Evolutionary conservation across 2,888 invertebrate species (phyloP).

Genomic region (Odontothrips loti): DNA sequence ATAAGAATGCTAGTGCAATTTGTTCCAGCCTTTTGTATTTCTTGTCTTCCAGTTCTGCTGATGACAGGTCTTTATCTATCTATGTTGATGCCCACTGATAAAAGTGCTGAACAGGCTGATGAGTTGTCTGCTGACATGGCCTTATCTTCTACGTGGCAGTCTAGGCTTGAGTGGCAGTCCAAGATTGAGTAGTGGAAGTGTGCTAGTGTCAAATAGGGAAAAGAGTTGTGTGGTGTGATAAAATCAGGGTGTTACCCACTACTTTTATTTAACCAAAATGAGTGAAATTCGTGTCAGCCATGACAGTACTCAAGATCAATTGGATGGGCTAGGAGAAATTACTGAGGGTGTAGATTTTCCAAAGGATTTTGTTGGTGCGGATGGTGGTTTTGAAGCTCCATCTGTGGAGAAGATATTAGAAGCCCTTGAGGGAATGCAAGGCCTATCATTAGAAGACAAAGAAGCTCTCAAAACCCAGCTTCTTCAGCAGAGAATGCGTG

Average conservation of each 20-base stretch:
- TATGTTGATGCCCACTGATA: slow-evolving; percentile 10
- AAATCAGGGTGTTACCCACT: neutral
- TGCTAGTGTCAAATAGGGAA: no score
- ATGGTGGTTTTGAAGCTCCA: slow-evolving; percentile 9
- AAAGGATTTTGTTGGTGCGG: neutral
- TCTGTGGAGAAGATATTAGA: neutral
- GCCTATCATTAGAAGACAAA: neutral
- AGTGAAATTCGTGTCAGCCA: slow-evolving; percentile 21
- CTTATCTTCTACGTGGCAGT: slow-evolving; percentile 9
- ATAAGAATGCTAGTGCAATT: no score
- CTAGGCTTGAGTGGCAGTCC: neutral
- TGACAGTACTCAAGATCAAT: neutral
- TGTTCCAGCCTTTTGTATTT: neutral
- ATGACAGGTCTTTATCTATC: neutral
- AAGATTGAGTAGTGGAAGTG: neutral
- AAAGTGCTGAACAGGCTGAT: neutral
- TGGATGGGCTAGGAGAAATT: slow-evolving; percentile 2
- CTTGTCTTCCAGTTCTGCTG: neutral
- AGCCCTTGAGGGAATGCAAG: slow-evolving; percentile 17
- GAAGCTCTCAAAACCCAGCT: neutral
- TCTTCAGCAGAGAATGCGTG: neutral
- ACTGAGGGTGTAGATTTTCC: neutral
- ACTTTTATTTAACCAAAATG: neutral
- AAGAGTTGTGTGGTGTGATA: neutral
- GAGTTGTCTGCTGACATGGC: slow-evolving; percentile 7